A percentile compares a stretch with the other conserved stretches of the same genome.
Evolutionary conservation across 2,888 invertebrate genomes (phyloP).

Genomic region (Protonemura montana): DNA sequence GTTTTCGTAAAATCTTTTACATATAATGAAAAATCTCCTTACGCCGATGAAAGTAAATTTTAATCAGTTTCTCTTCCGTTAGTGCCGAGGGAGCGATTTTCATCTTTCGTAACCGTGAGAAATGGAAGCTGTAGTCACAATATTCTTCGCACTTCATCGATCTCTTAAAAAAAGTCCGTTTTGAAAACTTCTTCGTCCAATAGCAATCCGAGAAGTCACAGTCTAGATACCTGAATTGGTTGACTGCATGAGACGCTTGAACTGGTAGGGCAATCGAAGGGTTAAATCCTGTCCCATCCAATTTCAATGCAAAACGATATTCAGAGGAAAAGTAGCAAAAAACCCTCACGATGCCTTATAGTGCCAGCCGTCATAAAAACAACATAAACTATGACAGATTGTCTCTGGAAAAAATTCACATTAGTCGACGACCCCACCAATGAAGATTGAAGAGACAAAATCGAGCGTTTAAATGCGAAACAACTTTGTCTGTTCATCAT

Average conservation of each 20-base stretch:
- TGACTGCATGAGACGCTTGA: background rate
- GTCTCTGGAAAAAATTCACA: background rate
- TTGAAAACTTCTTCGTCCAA: background rate
- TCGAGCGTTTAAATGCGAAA: background rate
- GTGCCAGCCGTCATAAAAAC: background rate
- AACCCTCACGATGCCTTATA: background rate
- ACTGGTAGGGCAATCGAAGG: background rate
- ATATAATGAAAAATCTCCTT: background rate
- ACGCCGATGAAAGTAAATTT: background rate
- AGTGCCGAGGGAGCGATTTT: background rate
- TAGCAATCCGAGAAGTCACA: background rate
- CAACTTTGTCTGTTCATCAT: background rate
- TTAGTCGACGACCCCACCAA: background rate
- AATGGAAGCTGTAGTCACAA: background rate
- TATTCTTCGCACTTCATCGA: background rate
- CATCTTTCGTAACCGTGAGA: background rate
- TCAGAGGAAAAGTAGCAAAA: background rate
- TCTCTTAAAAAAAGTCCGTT: background rate
- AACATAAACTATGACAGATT: background rate
- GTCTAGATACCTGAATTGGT: background rate
- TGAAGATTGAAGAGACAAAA: background rate
- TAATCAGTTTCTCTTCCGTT: background rate
- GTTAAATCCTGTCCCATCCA: background rate
- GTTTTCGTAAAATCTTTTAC: background rate
- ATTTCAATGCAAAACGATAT: background rate